Percentiles rank a stretch among this genome's conserved stretches.
These are phyloP conservation scores for Drosophila sp. DNA, from an alignment of 1,140 invertebrate species.

Conservation along the genomic window DNA sequence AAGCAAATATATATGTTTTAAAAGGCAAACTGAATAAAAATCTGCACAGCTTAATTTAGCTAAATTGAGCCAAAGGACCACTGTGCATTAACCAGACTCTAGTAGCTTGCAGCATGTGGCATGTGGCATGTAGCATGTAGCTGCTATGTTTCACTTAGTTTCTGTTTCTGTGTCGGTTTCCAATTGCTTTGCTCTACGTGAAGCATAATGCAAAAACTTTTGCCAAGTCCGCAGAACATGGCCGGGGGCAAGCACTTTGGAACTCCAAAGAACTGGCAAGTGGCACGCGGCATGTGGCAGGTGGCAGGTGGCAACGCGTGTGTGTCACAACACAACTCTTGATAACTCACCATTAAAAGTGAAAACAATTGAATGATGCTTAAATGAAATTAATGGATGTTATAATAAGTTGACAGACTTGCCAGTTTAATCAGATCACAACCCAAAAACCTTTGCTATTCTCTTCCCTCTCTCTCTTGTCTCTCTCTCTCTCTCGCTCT, in stretches of 20 bases:
- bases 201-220: constrained; percentile 70
- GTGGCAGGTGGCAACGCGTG: neutral
- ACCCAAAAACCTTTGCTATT: neutral
- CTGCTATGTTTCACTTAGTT: neutral
- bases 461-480: neutral
- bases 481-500: neutral
- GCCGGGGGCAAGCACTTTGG: constrained; percentile 6
- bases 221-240: neutral
- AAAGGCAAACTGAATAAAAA: too few species aligned
- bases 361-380: constrained; percentile 81
- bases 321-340: constrained; percentile 51
- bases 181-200: constrained; percentile 33
- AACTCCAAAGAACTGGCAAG: constrained; percentile 9
- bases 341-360: constrained; percentile 76
- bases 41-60: too few species aligned
- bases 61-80: too few species aligned
- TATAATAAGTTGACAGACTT: constrained; percentile 82
- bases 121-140: constrained; percentile 5
- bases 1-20: too few species aligned
- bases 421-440: constrained; percentile 37
- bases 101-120: neutral
- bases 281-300: constrained; percentile 5
- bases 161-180: neutral
- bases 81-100: neutral
- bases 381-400: constrained; percentile 84